phyloP scores from a whole-genome alignment of 1,140 invertebrate genomes.

The Drosophila obscura region DNA sequence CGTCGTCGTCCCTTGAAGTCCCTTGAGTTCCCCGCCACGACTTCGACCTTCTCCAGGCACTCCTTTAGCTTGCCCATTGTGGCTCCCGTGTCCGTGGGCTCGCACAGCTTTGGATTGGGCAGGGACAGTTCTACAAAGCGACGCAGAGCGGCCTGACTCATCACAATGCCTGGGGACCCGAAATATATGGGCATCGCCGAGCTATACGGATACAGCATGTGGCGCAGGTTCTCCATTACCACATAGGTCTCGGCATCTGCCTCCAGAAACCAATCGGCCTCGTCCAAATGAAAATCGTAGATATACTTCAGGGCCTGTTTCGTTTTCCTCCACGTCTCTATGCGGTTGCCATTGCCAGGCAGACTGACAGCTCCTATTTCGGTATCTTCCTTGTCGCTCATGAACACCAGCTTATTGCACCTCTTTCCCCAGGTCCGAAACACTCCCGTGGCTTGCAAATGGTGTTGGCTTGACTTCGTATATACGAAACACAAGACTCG shows the following conservation, averaged over 20 bases:
- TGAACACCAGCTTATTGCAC: slow-evolving; percentile 94
- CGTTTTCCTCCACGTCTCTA: slow-evolving; percentile 96
- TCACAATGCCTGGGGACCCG: slow-evolving; percentile 94
- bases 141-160: slow-evolving; percentile 89
- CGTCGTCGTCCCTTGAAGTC: slow-evolving; percentile 17
- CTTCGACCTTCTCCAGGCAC: slow-evolving; percentile 19
- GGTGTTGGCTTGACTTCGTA: slow-evolving; percentile 87
- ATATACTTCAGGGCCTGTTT: slow-evolving; percentile 95
- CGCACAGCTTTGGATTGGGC: slow-evolving; percentile 13
- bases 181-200: slow-evolving; percentile 91
- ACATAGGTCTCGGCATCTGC: slow-evolving; percentile 97
- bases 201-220: slow-evolving; percentile 91
- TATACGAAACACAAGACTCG: slow-evolving; percentile 24
- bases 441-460: slow-evolving; percentile 93
- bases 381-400: slow-evolving; percentile 90
- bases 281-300: slow-evolving; percentile 90
- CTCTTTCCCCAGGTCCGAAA: slow-evolving; percentile 97
- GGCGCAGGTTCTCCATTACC: slow-evolving; percentile 94
- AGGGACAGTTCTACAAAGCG: slow-evolving; percentile 8
- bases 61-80: slow-evolving; percentile 6
- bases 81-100: slow-evolving; percentile 4
- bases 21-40: neutral
- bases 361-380: slow-evolving; percentile 88
- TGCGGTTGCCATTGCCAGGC: slow-evolving; percentile 91
- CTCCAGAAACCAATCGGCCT: slow-evolving; percentile 96